These are phyloP conservation scores for Agrochola circellaris DNA, from an alignment of 2,888 invertebrate species.

Conservation along the genomic window DNA sequence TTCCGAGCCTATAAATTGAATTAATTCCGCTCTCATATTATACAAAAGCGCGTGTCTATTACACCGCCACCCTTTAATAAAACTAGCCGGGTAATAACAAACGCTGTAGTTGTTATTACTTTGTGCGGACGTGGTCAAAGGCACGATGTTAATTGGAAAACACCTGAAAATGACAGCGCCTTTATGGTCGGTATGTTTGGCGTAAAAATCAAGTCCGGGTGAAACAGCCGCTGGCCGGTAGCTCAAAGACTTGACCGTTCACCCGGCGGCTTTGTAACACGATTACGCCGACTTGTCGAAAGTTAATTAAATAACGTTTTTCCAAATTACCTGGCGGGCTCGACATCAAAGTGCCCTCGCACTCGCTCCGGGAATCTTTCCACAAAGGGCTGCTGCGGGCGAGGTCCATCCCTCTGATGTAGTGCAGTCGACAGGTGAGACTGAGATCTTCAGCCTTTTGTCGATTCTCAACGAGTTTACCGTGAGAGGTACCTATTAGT, in stretches of 20 bases:
- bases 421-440: conserved; percentile 83
- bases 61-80: conserved; percentile 80
- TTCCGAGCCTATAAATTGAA: conserved; percentile 42
- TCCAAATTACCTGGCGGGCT: conserved; percentile 88
- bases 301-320: conserved; percentile 91
- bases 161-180: conserved; percentile 90
- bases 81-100: conserved; percentile 84
- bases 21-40: conserved; percentile 57
- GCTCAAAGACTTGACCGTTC: conserved; percentile 89
- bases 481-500: conserved; percentile 29
- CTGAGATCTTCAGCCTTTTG: conserved; percentile 78
- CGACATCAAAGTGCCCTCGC: conserved; percentile 86
- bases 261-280: conserved; percentile 89
- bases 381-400: conserved; percentile 88
- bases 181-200: conserved; percentile 86
- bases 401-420: conserved; percentile 80
- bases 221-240: conserved; percentile 71
- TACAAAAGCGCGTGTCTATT: conserved; percentile 76
- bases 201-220: conserved; percentile 88
- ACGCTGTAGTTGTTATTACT: conserved; percentile 81
- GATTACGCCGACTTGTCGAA: conserved; percentile 90
- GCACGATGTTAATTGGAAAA: conserved; percentile 89
- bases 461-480: conserved; percentile 66
- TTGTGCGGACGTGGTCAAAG: conserved; percentile 87
- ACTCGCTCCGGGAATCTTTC: conserved; percentile 83